Base-by-base conservation (phyloP, 2,797 vertebrate genomes). In the Champsocephalus esox region DNA sequence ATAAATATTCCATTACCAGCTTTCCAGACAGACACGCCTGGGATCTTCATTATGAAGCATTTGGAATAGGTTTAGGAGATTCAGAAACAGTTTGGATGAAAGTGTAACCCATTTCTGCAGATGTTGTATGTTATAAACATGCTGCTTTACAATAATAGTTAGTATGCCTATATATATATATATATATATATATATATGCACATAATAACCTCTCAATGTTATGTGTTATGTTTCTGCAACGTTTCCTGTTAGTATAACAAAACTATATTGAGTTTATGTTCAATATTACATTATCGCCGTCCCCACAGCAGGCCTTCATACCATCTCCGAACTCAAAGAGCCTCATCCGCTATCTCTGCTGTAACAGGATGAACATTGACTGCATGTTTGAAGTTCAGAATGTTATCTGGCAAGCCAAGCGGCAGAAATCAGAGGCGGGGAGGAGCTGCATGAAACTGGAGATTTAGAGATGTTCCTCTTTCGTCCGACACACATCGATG, bases 391-490 rank as follows among this genome's bases (percentile, higher is more conserved):
- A 92, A 89, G 86, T 90, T 73, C 44, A 58, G 82, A 87, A 88
- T 91, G 86, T 92, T 91, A 91, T 93, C 92, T 87, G 85, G 72
- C 68, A 71, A 77, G 73, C 88, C 87, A 83, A 86, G 88, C 83
- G 19, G 82, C 81, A 80, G 75, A 84, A 89, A 92, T 90, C 88
- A 87, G 78, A 89, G 79, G 74, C 71, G 12, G 78, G 78, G 83
- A 77, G 82, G 83, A 89, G 89, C 85, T 65, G 78, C 84, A 72
- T 69, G 81, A 89, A 92, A 79, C 84, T 88, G 81, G 75, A 82
- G 85, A 92, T 93, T 85, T 87, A 70, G 67, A 89, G 88, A 89
- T 88, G 83, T 87, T 80, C 66, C 63, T 83, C 61, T 70, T 72
- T 82, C 45, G 79, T 83, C 77, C 48, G 51, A 70, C 77, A 77